Evolutionary conservation across 1,140 invertebrate genomes (phyloP), one percentile per base, ranked within the genome.

Genomic region (Zaprionus davidi): DNA sequence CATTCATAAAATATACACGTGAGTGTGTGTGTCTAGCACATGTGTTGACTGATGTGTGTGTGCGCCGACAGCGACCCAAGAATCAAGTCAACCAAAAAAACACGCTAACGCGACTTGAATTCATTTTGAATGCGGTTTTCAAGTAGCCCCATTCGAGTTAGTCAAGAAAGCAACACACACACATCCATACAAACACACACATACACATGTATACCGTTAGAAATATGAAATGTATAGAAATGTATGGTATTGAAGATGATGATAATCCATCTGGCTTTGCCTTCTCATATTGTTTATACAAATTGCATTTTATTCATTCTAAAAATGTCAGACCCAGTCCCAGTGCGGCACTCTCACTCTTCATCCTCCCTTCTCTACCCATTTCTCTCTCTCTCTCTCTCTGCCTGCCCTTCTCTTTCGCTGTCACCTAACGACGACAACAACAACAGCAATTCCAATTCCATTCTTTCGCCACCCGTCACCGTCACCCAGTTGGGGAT

Each of bases 1-100:
- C 90, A 90, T 91, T 91, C 90, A 87, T 71, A 80, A 90, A 79
- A 79, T 38, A 63, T 69, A 55, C 34, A 58, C 31, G 41, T 22
- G 17, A 51, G 55, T 46, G 24, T 66, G 63, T 60, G 44, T 65
- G 20, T 24, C 13, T n/a, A n/a, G 38, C 38, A 41, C 4, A 41
- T 41, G 15, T 41, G 38, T 41, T 41, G 38, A 34, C 38, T 41
- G 13, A 38, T 31, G 5, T 20, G 26, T 51, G 22, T 38, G 46
- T 24, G 46, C 46, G 67, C 38, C 71, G 57, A 31, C 67, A 69
- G 46, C 57, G 46, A 63, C 59, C 68, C 24, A 70, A 70, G 67
- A 75, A 75, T 49, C n/a, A 75, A 64, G 51, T 38, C 28, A 69
- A 63, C n/a, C 67, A 63, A 71, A 58, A 64, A 49, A 62, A 51